phyloP scores from a whole-genome alignment of 2,113 vertebrate genomes.

The Shinisaurus crocodilurus region DNA sequence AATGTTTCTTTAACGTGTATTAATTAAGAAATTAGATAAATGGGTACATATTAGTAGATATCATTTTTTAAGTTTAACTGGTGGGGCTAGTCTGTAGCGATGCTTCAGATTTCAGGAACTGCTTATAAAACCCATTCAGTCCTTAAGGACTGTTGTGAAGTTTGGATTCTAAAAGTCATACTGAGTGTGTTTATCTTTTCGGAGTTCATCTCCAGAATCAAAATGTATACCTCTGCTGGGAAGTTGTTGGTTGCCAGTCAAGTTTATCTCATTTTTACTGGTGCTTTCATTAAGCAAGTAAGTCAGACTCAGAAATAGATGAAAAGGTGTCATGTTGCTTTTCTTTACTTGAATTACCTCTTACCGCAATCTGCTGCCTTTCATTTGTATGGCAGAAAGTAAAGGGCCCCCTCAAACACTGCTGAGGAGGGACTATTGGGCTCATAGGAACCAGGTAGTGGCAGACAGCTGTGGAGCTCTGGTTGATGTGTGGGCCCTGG shows the following conservation, averaged over 20 bases:
- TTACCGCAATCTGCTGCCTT: not conserved
- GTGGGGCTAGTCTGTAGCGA: not conserved
- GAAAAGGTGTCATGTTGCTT: not conserved
- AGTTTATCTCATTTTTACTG: not conserved
- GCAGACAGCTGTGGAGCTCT: not conserved
- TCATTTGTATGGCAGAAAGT: not conserved
- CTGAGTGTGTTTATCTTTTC: not conserved
- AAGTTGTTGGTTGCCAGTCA: not conserved
- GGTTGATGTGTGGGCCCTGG: not conserved
- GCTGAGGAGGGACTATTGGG: not conserved
- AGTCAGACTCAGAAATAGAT: not conserved
- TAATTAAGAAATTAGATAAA: not conserved
- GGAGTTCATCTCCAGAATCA: not conserved
- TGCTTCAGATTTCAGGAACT: too few species aligned
- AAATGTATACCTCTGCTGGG: not conserved
- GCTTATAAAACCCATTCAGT: not conserved
- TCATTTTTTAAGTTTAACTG: not conserved
- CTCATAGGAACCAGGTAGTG: not conserved
- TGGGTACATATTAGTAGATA: not conserved
- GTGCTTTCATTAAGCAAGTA: not conserved
- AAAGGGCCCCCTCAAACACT: not conserved
- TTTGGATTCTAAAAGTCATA: not conserved
- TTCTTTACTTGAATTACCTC: not conserved
- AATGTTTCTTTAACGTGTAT: not conserved
- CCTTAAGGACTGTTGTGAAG: not conserved